Evolutionary conservation across 2,888 invertebrate genomes (phyloP).

Genomic region (Leucophenga maculata): DNA sequence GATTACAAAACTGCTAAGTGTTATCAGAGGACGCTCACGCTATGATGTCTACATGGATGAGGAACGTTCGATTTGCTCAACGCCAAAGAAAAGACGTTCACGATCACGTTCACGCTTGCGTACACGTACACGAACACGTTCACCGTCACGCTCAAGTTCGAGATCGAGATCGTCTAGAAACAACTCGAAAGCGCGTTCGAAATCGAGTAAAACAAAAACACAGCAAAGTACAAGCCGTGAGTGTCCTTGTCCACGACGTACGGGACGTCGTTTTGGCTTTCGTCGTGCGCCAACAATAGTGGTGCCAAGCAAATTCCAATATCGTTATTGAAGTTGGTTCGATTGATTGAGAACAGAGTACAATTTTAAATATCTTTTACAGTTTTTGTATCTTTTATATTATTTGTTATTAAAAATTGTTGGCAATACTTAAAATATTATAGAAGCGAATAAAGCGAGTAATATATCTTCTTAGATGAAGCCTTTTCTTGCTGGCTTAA

Average conservation of each 20-base stretch:
- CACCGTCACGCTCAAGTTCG: background rate
- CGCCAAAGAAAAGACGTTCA: background rate
- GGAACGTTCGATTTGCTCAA: background rate
- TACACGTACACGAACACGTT: background rate
- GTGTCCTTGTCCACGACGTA: background rate
- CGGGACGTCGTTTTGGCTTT: background rate
- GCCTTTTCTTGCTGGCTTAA: too few species aligned
- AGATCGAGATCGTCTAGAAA: too few species aligned
- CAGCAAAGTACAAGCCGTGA: background rate
- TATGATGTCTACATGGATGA: too few species aligned
- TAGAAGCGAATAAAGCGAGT: too few species aligned
- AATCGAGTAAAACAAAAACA: too few species aligned
- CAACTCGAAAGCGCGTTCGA: background rate
- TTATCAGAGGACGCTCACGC: background rate
- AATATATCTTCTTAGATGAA: too few species aligned
- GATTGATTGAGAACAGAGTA: too few species aligned
- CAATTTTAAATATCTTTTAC: too few species aligned
- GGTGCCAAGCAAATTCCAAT: background rate
- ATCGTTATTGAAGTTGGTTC: too few species aligned
- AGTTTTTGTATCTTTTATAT: too few species aligned
- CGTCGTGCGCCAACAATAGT: background rate
- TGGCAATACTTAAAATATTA: too few species aligned
- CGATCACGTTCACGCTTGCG: background rate
- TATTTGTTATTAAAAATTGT: too few species aligned
- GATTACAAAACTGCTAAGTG: slow-evolving; percentile 32